Conservation (phyloP, 2,888 invertebrate species). For the Mesoligia furuncula region DNA sequence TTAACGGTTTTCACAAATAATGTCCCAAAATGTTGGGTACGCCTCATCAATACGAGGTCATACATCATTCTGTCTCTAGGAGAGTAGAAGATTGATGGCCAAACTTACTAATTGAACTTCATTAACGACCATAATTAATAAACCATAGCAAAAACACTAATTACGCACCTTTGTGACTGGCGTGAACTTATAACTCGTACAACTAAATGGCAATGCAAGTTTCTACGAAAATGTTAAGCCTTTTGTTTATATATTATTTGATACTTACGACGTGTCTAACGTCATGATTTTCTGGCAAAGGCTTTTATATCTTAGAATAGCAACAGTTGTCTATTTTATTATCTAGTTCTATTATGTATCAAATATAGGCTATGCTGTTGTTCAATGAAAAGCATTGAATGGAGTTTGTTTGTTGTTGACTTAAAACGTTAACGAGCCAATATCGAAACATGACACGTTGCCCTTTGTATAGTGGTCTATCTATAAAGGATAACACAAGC, state of each 20-base stretch:
- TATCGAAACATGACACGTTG: constrained; percentile 13
- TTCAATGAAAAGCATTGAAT: neutral
- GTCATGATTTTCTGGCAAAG: neutral
- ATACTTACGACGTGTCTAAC: neutral
- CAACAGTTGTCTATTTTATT: constrained; percentile 2
- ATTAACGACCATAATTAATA: constrained; percentile 78
- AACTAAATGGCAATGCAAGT: constrained; percentile 43
- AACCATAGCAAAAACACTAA: constrained; percentile 71
- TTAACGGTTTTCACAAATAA: constrained; percentile 71
- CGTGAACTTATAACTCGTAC: constrained; percentile 55
- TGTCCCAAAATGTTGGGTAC: constrained; percentile 69
- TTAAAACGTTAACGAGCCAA: neutral
- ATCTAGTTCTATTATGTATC: neutral
- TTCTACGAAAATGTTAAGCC: constrained; percentile 11
- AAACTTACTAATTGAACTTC: constrained; percentile 79
- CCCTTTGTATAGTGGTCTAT: constrained; percentile 18
- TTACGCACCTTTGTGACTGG: constrained; percentile 66
- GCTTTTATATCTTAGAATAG: neutral
- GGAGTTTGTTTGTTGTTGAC: constrained; percentile 1
- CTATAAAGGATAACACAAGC: constrained; percentile 4
- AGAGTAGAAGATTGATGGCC: constrained; percentile 78
- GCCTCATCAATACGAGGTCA: constrained; percentile 74
- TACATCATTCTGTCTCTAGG: constrained; percentile 76
- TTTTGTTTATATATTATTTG: neutral
- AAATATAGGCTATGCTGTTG: neutral